A percentile compares a stretch with the other conserved stretches of the same genome.
Conservation (phyloP, 92 coral and sea anemone species). For the Porites evermanni region DNA sequence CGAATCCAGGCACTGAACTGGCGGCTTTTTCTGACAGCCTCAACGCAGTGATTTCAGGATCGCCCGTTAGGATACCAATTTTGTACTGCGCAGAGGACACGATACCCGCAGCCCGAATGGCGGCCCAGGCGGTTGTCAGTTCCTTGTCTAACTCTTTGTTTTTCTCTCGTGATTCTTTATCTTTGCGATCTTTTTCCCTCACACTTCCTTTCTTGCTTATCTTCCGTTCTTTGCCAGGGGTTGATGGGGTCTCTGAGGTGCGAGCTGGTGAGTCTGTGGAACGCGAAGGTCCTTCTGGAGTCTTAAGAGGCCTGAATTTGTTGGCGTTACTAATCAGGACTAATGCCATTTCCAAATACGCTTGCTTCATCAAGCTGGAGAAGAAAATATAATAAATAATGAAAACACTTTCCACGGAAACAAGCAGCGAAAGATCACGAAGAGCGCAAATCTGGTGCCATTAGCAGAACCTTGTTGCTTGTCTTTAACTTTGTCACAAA, state of each 20-base stretch:
- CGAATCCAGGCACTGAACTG: conserved; percentile 76
- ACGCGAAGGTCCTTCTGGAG: conserved; percentile 21
- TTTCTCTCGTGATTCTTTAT: conserved; percentile 72
- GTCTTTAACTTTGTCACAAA: not conserved
- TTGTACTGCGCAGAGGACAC: conserved; percentile 79
- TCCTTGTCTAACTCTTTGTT: conserved; percentile 79
- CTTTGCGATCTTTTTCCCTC: conserved; percentile 45
- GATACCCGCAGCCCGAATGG: conserved; percentile 85
- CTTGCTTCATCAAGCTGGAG: conserved; percentile 87
- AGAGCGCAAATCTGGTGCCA: too few relatives aligned
- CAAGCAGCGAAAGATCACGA: too few relatives aligned
- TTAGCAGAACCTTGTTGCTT: too few relatives aligned
- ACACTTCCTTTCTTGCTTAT: conserved; percentile 52
- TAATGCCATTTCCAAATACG: conserved; percentile 86
- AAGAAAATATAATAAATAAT: not conserved
- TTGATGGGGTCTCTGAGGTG: conserved; percentile 8
- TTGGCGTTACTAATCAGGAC: conserved; percentile 65
- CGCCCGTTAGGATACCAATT: conserved; percentile 80
- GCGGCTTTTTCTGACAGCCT: conserved; percentile 81
- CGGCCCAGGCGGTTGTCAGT: conserved; percentile 80
- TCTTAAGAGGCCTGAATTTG: conserved; percentile 33
- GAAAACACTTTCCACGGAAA: not conserved
- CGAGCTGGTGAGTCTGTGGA: conserved; percentile 16
- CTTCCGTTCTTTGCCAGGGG: conserved; percentile 34
- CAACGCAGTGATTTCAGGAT: conserved; percentile 79